These are phyloP conservation scores for Echiichthys vipera DNA, from an alignment of 2,797 vertebrate genomes.

Conservation along the genomic window DNA sequence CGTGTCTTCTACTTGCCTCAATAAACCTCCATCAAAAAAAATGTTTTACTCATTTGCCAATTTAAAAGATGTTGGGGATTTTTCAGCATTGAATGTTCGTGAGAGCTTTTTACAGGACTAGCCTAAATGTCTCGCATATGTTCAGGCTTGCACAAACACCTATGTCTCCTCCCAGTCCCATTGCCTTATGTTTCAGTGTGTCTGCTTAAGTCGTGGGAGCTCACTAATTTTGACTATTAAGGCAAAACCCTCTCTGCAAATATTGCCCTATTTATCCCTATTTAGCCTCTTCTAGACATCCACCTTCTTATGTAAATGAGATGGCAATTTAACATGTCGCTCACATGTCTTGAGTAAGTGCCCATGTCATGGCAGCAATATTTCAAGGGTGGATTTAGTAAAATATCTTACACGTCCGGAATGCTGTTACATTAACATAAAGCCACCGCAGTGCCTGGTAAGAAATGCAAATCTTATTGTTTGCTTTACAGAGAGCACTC, in stretches of 20 bases:
- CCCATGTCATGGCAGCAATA: not conserved
- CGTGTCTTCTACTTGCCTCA: not conserved
- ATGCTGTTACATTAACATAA: not conserved
- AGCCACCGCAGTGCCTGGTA: not conserved
- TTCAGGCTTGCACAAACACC: not conserved
- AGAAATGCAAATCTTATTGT: not conserved
- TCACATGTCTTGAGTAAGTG: not conserved
- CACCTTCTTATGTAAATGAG: not conserved
- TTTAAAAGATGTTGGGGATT: not conserved
- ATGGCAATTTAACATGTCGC: not conserved
- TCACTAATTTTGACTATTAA: not conserved
- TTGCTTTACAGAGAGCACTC: not conserved
- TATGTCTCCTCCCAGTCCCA: not conserved
- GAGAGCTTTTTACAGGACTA: not conserved
- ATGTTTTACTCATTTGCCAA: not conserved
- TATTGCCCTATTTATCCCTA: not conserved
- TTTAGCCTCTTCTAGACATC: not conserved
- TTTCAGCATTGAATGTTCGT: not conserved
- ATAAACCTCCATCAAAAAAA: not conserved
- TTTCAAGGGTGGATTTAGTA: not conserved
- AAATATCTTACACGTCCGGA: not conserved
- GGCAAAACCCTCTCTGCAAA: not conserved
- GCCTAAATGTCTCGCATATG: not conserved
- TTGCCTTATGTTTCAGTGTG: constrained; percentile 6
- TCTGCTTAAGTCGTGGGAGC: not conserved